phyloP scores from a whole-genome alignment of 2,888 invertebrate species.

The Uropetala carovei region DNA sequence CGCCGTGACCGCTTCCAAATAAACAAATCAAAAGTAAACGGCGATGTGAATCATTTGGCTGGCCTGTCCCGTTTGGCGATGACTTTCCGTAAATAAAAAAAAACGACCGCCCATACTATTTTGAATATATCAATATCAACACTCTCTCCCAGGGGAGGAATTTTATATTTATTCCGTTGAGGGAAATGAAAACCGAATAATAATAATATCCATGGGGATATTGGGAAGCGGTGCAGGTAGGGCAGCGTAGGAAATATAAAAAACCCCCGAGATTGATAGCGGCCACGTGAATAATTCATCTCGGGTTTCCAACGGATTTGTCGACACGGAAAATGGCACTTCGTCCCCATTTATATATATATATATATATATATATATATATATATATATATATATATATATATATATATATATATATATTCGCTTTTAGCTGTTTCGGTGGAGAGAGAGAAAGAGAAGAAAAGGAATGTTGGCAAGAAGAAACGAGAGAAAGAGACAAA shows the following conservation, averaged over 20 bases:
- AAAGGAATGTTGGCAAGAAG: background rate
- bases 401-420: too few relatives aligned
- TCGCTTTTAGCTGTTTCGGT: background rate
- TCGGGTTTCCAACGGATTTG: background rate
- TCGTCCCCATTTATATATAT: too few relatives aligned
- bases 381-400: too few relatives aligned
- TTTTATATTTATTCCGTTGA: conserved; percentile 11
- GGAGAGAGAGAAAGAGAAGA: background rate
- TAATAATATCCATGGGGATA: background rate
- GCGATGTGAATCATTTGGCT: background rate
- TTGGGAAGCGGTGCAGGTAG: background rate
- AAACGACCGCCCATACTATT: background rate
- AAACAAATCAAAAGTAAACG: background rate
- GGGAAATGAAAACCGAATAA: background rate
- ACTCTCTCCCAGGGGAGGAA: background rate
- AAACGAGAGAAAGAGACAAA: background rate
- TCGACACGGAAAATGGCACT: background rate
- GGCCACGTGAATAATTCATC: conserved; percentile 5
- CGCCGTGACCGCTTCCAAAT: background rate
- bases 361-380: too few relatives aligned
- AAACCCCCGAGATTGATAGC: background rate
- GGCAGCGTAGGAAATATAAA: background rate
- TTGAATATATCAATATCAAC: background rate
- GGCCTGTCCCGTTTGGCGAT: background rate
- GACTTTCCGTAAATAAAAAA: background rate